phyloP scores from a whole-genome alignment of 2,888 invertebrate species.

The Pandemis corylana region DNA sequence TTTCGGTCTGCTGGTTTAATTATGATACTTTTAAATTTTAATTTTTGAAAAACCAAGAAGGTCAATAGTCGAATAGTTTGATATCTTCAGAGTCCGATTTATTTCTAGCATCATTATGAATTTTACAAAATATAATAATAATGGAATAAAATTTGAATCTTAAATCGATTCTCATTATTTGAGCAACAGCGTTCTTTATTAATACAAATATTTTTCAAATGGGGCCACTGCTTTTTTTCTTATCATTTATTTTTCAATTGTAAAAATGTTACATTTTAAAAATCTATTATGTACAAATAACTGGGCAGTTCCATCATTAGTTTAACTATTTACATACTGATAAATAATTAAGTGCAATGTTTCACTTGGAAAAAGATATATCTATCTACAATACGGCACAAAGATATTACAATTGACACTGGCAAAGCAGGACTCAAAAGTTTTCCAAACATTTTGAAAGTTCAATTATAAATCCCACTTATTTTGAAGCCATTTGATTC shows the following conservation, averaged over 20 bases:
- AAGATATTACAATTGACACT: constrained; percentile 35
- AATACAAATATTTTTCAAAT: constrained; percentile 22
- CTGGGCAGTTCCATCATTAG: constrained; percentile 7
- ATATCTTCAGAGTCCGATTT: constrained; percentile 31
- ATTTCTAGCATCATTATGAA: constrained; percentile 30
- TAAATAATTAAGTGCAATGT: constrained; percentile 19
- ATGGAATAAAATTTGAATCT: constrained; percentile 39
- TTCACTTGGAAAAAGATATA: constrained; percentile 23
- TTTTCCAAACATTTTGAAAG: constrained; percentile 1
- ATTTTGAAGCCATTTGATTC: constrained; percentile 12
- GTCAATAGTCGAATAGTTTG: constrained; percentile 18
- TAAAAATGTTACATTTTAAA: constrained; percentile 3
- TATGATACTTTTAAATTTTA: neutral
- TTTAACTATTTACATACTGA: constrained; percentile 32
- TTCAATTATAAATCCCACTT: constrained; percentile 17
- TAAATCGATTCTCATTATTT: constrained; percentile 34
- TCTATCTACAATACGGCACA: constrained; percentile 40
- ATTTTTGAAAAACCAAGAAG: constrained; percentile 20
- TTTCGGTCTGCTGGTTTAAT: constrained; percentile 26
- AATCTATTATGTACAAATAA: constrained; percentile 22
- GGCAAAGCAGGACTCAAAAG: constrained; percentile 12
- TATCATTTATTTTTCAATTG: neutral
- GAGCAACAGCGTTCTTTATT: constrained; percentile 38
- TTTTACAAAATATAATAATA: constrained; percentile 33
- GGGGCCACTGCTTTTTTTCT: constrained; percentile 15